Evolutionary conservation across 1,140 invertebrate genomes (phyloP).

Genomic region (Drosophila athabasca): DNA sequence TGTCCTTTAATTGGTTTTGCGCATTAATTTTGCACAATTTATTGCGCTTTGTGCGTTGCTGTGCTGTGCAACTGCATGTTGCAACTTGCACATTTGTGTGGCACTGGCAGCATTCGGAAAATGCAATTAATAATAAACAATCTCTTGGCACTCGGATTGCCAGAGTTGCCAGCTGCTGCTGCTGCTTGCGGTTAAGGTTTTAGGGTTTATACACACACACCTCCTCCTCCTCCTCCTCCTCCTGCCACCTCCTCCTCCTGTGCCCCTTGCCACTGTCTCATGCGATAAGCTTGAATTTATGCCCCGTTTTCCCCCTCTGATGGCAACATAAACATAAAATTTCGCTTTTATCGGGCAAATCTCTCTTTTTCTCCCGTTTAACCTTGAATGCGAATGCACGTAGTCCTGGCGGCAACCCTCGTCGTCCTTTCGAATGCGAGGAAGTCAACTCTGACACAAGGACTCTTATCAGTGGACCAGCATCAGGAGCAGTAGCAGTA

Average conservation of each 20-base stretch:
- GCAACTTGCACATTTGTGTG: background rate
- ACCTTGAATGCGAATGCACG: constrained; percentile 77
- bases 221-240: background rate
- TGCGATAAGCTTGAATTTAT: constrained; percentile 56
- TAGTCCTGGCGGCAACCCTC: constrained; percentile 24
- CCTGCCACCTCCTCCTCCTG: too few species aligned
- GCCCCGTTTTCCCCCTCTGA: constrained; percentile 9
- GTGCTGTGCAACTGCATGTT: constrained; percentile 11
- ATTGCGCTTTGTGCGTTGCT: constrained; percentile 57
- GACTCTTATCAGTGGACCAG: constrained; percentile 52
- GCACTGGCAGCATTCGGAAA: constrained; percentile 33
- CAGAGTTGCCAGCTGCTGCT: constrained; percentile 16
- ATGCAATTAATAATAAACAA: constrained; percentile 78
- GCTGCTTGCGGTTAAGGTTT: background rate
- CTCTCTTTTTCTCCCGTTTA: constrained; percentile 68
- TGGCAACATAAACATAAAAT: constrained; percentile 43
- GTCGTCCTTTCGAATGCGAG: constrained; percentile 7
- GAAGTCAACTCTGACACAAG: constrained; percentile 61
- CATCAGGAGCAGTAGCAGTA: constrained; percentile 44
- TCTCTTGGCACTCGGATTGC: constrained; percentile 54
- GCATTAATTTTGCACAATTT: constrained; percentile 79
- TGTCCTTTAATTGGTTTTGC: constrained; percentile 79
- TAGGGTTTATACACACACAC: too few species aligned
- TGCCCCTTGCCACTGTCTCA: constrained; percentile 17
- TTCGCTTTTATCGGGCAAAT: constrained; percentile 42